Conservation (phyloP, 1,140 invertebrate genomes). For the Anoplolepis gracilipes region DNA sequence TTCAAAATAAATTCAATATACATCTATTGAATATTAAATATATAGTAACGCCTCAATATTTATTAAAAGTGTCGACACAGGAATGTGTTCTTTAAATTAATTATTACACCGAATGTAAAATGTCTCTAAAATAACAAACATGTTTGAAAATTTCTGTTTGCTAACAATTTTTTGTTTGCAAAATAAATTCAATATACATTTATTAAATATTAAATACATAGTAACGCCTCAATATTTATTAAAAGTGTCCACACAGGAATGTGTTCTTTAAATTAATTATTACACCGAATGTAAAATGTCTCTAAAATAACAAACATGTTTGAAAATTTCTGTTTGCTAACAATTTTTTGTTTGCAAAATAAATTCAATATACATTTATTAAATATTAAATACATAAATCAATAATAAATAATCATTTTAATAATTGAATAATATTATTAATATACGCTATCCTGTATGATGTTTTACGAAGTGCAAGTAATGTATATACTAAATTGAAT, state of each 20-base stretch:
- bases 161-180: neutral
- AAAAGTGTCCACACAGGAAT: neutral
- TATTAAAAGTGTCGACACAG: neutral
- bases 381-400: too few relatives aligned
- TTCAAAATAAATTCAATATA: neutral
- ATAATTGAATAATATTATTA: conserved; percentile 1
- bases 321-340: neutral
- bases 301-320: neutral
- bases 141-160: neutral
- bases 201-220: too few relatives aligned
- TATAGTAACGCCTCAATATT: neutral
- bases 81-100: neutral
- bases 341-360: neutral
- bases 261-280: neutral
- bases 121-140: neutral
- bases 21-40: neutral
- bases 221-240: neutral
- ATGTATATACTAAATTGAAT: conserved; percentile 37
- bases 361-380: neutral
- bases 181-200: neutral
- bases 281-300: neutral
- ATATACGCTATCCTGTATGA: neutral
- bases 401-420: neutral
- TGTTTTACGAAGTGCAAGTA: neutral
- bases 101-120: neutral